phyloP scores from a whole-genome alignment of 2,797 vertebrate species.

The Alca torda region DNA sequence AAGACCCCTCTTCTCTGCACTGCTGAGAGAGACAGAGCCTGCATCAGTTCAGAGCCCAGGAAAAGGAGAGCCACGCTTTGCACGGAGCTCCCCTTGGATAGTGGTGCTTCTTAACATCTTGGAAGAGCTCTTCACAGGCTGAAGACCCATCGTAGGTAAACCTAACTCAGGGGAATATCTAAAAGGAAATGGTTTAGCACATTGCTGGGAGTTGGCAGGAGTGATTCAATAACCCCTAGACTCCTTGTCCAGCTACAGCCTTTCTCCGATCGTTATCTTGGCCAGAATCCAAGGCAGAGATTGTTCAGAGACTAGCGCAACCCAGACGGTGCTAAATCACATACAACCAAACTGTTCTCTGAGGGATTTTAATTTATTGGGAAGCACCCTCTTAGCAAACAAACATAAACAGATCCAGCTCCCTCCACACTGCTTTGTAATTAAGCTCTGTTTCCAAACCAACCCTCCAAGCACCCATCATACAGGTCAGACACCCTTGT shows the following conservation, averaged over 20 bases:
- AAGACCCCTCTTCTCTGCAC: not conserved
- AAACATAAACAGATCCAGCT: not conserved
- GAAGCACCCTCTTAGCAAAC: not conserved
- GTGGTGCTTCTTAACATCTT: not conserved
- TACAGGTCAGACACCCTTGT: not conserved
- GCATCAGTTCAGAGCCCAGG: not conserved
- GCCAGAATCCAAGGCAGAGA: conserved; percentile 37
- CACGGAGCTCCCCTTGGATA: not conserved
- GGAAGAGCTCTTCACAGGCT: not conserved
- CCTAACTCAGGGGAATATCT: not conserved
- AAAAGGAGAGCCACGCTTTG: not conserved
- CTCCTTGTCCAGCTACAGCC: conserved; percentile 37
- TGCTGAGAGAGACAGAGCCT: not conserved
- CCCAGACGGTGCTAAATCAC: conserved; percentile 33
- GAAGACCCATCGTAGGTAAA: not conserved
- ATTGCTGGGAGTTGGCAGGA: not conserved
- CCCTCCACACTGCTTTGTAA: not conserved
- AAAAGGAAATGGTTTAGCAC: not conserved
- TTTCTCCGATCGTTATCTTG: not conserved
- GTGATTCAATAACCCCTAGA: conserved; percentile 14
- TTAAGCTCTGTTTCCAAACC: not conserved
- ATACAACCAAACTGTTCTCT: not conserved
- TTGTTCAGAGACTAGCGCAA: not conserved
- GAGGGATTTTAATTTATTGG: not conserved
- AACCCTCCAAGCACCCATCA: rapidly evolving